phyloP scores from a whole-genome alignment of 2,113 vertebrate genomes.

The Sphyrna mokarran region DNA sequence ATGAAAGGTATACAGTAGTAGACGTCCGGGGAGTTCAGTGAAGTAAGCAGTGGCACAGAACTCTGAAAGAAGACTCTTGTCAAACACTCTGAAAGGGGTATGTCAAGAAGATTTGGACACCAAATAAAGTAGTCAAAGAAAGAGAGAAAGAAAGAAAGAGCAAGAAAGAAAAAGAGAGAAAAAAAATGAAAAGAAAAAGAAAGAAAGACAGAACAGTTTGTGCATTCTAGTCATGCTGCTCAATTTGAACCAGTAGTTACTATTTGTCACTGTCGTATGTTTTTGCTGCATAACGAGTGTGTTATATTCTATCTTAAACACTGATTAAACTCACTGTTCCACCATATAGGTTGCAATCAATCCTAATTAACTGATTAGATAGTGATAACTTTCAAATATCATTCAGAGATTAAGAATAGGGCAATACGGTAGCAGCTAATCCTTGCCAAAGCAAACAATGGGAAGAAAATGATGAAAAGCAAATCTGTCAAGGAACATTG shows the following conservation, averaged over 20 bases:
- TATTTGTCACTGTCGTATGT: background rate
- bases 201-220: background rate
- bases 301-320: background rate
- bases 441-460: constrained; percentile 11
- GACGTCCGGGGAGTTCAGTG: background rate
- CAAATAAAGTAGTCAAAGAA: background rate
- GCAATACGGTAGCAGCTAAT: constrained; percentile 15
- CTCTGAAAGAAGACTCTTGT: background rate
- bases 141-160: too few relatives aligned
- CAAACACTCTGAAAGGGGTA: background rate
- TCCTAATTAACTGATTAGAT: background rate
- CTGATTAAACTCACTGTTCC: background rate
- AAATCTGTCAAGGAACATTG: background rate
- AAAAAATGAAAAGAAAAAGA: background rate
- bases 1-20: background rate
- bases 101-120: background rate
- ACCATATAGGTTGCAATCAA: background rate
- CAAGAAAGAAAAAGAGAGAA: too few relatives aligned
- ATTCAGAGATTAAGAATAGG: background rate
- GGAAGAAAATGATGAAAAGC: background rate
- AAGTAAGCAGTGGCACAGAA: too few relatives aligned
- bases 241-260: background rate
- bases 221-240: background rate
- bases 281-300: background rate
- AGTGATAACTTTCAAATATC: background rate